Percentiles rank a stretch among this genome's conserved stretches.
Conservation (phyloP, 2,113 vertebrate species). For the Cathartes aura region DNA sequence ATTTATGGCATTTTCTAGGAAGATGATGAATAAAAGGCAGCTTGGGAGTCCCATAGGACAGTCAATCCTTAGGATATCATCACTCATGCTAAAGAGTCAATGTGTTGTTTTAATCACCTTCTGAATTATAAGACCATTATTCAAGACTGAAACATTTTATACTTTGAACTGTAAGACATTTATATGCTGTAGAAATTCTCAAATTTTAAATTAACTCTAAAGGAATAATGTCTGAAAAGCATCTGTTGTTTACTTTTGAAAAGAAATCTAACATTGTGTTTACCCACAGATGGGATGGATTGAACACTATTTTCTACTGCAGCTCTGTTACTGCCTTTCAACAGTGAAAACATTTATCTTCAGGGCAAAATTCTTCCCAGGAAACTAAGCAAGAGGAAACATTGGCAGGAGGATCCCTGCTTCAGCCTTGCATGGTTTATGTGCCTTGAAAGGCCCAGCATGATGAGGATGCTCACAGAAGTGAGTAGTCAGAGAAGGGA, state of each 20-base stretch:
- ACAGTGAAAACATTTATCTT: background rate
- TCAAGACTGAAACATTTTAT: background rate
- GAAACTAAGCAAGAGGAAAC: background rate
- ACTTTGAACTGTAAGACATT: background rate
- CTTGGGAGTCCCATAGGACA: background rate
- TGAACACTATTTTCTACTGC: background rate
- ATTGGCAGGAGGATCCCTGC: background rate
- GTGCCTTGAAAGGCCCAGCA: background rate
- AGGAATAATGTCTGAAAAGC: conserved; percentile 27
- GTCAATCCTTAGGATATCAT: background rate
- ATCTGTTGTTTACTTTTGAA: conserved; percentile 35
- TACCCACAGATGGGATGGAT: background rate
- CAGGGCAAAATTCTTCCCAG: background rate
- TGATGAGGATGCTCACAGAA: background rate
- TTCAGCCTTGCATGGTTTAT: background rate
- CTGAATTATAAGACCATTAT: background rate
- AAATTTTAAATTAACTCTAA: conserved; percentile 34
- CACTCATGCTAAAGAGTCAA: background rate
- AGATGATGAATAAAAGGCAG: background rate
- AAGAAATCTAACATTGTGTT: background rate
- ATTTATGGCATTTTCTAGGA: conserved; percentile 26
- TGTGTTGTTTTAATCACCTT: background rate
- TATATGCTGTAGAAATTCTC: background rate
- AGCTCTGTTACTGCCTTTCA: background rate
- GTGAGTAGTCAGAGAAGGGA: background rate